Evolutionary conservation across 2,797 vertebrate genomes (phyloP).

Genomic region (Enteromius afrohamiltoni): DNA sequence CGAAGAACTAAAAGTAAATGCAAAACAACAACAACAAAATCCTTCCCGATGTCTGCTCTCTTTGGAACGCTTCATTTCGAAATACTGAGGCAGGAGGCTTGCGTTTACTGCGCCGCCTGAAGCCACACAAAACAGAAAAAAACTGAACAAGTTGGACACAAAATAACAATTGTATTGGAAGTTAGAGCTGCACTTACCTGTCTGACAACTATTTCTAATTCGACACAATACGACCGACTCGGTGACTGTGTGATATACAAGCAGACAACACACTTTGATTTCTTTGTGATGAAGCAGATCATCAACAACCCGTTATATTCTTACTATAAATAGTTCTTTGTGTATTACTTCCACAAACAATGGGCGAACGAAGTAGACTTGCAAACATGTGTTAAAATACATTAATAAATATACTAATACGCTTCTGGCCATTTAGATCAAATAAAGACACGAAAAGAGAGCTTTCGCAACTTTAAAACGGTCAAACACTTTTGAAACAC

Average conservation of each 20-base stretch:
- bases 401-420: neutral
- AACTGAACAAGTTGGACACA: neutral
- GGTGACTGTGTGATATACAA: neutral
- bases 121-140: neutral
- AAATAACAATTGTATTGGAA: neutral
- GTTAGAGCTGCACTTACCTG: neutral
- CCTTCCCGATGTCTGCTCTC: neutral
- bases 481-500: constrained; percentile 25
- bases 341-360: neutral
- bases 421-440: neutral
- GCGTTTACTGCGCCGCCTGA: neutral
- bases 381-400: neutral
- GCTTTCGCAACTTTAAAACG: constrained; percentile 26
- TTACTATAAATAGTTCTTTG: neutral
- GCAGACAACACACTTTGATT: neutral
- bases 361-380: neutral
- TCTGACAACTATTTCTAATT: neutral
- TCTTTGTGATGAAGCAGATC: neutral
- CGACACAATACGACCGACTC: neutral
- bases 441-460: neutral
- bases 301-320: neutral
- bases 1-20: neutral
- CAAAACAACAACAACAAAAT: neutral
- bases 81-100: neutral
- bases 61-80: neutral